Evolutionary conservation across 2,888 invertebrate genomes (phyloP).

Genomic region (Galeopsomyia nigrocyanea): DNA sequence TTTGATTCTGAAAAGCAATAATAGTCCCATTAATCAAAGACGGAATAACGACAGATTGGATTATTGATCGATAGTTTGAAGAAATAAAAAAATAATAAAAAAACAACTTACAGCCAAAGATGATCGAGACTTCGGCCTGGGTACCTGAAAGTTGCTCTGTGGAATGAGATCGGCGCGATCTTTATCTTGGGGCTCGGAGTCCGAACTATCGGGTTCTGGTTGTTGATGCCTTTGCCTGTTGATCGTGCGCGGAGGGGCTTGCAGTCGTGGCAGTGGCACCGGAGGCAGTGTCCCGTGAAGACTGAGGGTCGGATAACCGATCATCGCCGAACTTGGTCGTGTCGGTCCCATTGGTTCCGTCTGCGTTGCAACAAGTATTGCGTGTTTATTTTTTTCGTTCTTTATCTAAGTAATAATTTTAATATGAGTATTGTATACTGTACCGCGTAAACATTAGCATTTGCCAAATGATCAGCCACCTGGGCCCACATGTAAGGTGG

Average conservation of each 20-base stretch:
- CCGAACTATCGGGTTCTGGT: slow-evolving; percentile 65
- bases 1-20: slow-evolving; percentile 80
- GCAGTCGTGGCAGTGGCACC: slow-evolving; percentile 78
- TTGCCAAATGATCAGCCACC: slow-evolving; percentile 86
- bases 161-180: slow-evolving; percentile 82
- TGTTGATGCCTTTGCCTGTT: slow-evolving; percentile 52
- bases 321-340: slow-evolving; percentile 86
- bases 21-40: slow-evolving; percentile 40
- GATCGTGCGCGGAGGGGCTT: slow-evolving; percentile 61
- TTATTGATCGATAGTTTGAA: background rate
- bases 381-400: too few species aligned
- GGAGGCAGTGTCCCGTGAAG: slow-evolving; percentile 76
- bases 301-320: slow-evolving; percentile 79
- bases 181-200: slow-evolving; percentile 71
- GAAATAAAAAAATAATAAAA: slow-evolving; percentile 27
- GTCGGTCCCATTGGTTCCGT: slow-evolving; percentile 81
- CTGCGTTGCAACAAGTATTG: slow-evolving; percentile 68
- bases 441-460: slow-evolving; percentile 87
- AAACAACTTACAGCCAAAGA: slow-evolving; percentile 72
- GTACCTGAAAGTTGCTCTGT: slow-evolving; percentile 79
- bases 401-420: background rate
- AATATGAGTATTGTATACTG: slow-evolving; percentile 60
- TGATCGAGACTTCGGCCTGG: slow-evolving; percentile 86
- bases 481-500: slow-evolving; percentile 90
- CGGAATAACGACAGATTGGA: background rate